Conservation (phyloP, 2,113 vertebrate species). For the Pyrgilauda ruficollis region DNA sequence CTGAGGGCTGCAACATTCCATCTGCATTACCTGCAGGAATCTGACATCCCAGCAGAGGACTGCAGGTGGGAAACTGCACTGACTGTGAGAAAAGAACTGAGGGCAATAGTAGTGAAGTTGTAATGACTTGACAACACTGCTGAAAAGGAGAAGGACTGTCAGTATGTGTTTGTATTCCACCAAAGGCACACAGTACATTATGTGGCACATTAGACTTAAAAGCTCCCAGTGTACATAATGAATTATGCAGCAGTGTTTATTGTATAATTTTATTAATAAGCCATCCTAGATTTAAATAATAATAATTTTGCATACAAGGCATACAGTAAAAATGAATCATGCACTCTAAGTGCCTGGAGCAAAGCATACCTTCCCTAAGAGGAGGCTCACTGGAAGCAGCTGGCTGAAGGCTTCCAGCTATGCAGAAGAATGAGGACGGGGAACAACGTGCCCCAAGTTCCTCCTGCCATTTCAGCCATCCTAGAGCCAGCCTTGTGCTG, state of each 20-base stretch:
- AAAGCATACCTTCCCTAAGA: not conserved
- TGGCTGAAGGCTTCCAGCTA: not conserved
- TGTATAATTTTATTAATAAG: slow-evolving; percentile 29
- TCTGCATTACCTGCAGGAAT: not conserved
- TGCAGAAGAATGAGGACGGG: not conserved
- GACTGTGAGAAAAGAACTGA: not conserved
- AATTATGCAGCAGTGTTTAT: slow-evolving; percentile 31
- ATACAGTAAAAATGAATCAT: not conserved
- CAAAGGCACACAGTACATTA: not conserved
- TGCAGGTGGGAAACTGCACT: not conserved
- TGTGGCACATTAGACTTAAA: slow-evolving; percentile 23
- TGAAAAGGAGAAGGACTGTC: not conserved
- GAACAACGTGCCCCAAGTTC: not conserved
- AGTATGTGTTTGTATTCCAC: not conserved
- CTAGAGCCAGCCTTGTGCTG: not conserved
- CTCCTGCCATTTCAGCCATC: not conserved
- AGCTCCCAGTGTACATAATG: not conserved
- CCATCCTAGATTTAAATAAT: slow-evolving; percentile 22
- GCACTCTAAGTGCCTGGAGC: not conserved
- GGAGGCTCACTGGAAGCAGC: not conserved
- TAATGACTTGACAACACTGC: not conserved
- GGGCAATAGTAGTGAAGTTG: not conserved
- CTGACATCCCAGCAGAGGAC: not conserved
- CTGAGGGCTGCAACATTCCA: not conserved
- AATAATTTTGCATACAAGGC: not conserved